A percentile compares a stretch with the other conserved stretches of the same genome.
These are phyloP conservation scores for Lordiphosa fenestrarum DNA, from an alignment of 2,888 invertebrate genomes.

Conservation along the genomic window DNA sequence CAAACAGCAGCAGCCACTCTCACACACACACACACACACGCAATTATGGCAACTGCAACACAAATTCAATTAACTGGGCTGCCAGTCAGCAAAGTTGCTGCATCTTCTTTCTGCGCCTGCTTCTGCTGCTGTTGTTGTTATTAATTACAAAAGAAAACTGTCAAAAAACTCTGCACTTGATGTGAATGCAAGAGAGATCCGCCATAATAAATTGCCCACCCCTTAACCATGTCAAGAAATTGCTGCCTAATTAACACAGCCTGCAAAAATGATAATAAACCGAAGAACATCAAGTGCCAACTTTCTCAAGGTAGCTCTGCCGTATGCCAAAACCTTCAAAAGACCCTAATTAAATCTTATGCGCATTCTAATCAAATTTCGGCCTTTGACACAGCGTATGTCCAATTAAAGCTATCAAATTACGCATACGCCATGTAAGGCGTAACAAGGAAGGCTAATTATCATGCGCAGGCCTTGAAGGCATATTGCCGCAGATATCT, in stretches of 20 bases:
- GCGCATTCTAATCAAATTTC: conserved; percentile 59
- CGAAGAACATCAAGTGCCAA: conserved; percentile 7
- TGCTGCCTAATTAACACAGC: neutral
- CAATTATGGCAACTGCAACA: conserved; percentile 44
- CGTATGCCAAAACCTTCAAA: too few relatives aligned
- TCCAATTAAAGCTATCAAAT: conserved; percentile 71
- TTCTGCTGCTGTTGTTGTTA: conserved; percentile 17
- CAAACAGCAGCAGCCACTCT: conserved; percentile 14
- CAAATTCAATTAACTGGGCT: conserved; percentile 63
- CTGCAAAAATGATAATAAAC: conserved; percentile 25
- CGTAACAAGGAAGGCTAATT: conserved; percentile 49
- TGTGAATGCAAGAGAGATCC: conserved; percentile 26
- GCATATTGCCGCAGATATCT: conserved; percentile 5
- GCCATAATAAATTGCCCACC: conserved; percentile 34
- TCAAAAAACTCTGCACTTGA: conserved; percentile 39
- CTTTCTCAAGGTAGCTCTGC: too few relatives aligned
- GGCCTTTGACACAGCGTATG: conserved; percentile 39
- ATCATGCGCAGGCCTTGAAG: conserved; percentile 5
- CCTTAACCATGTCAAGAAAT: neutral
- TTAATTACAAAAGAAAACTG: conserved; percentile 51
- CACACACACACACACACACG: neutral
- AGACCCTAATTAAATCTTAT: conserved; percentile 15
- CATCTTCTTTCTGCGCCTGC: conserved; percentile 11
- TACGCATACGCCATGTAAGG: conserved; percentile 41
- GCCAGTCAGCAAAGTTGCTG: neutral